Percentiles rank a stretch among this genome's conserved stretches.
Conservation (phyloP, 2,888 invertebrate genomes). For the Parnassius apollo region DNA sequence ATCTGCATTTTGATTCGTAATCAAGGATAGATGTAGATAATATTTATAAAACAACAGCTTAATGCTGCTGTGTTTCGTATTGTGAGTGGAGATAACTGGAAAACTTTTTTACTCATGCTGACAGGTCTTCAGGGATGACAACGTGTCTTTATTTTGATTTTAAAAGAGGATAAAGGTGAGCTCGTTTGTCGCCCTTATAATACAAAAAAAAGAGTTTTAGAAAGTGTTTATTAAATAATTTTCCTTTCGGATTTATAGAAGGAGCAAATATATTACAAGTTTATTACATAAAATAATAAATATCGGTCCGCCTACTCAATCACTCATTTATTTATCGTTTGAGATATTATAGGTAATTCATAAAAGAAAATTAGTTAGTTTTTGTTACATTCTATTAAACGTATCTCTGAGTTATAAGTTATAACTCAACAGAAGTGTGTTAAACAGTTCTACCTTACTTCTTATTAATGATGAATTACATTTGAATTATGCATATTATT, state of each 20-base stretch:
- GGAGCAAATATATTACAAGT: too few species aligned
- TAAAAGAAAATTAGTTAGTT: slow-evolving; percentile 8
- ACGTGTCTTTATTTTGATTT: too few species aligned
- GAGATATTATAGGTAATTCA: slow-evolving; percentile 5
- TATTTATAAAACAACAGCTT: too few species aligned
- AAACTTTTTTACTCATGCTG: too few species aligned
- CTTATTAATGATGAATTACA: background rate
- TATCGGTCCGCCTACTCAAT: slow-evolving; percentile 4
- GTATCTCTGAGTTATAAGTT: background rate
- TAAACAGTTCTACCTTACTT: background rate
- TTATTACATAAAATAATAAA: background rate
- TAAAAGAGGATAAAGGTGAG: too few species aligned
- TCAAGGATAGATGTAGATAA: too few species aligned
- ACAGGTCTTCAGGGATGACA: too few species aligned
- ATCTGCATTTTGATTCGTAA: too few species aligned
- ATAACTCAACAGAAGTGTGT: background rate
- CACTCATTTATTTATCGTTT: slow-evolving; percentile 23
- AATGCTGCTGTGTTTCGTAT: too few species aligned
- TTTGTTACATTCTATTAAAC: background rate
- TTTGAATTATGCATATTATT: background rate
- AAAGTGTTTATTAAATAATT: background rate
- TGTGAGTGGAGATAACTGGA: too few species aligned
- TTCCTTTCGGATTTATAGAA: background rate
- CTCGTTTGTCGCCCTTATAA: too few species aligned
- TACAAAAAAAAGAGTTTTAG: background rate